Evolutionary conservation across 2,888 invertebrate species (phyloP).

Genomic region (Sinelater perroti): DNA sequence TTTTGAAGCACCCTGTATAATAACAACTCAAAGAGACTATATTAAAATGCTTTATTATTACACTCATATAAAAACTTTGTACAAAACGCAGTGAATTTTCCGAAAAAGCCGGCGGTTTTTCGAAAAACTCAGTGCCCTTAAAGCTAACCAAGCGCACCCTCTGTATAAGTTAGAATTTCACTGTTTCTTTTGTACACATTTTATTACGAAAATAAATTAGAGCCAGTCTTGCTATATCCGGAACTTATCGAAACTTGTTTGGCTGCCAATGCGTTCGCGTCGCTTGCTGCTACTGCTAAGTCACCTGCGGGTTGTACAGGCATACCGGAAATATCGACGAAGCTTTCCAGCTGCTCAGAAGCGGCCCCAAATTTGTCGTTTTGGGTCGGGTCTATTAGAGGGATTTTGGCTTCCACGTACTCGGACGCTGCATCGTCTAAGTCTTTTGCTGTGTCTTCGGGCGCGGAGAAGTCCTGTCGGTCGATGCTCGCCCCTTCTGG

Average conservation of each 20-base stretch:
- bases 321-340: slow-evolving; percentile 49
- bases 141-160: slow-evolving; percentile 27
- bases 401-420: slow-evolving; percentile 48
- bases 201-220: slow-evolving; percentile 34
- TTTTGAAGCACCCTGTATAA: too few relatives aligned
- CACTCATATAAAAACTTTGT: slow-evolving; percentile 30
- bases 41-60: slow-evolving; percentile 23
- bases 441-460: slow-evolving; percentile 25
- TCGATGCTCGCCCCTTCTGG: slow-evolving; percentile 35
- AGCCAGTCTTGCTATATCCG: slow-evolving; percentile 53
- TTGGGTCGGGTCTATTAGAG: slow-evolving; percentile 47
- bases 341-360: slow-evolving; percentile 50
- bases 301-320: slow-evolving; percentile 42
- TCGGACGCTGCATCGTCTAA: slow-evolving; percentile 48
- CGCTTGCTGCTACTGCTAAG: slow-evolving; percentile 44
- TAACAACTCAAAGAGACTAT: too few relatives aligned
- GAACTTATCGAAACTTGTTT: slow-evolving; percentile 45
- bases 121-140: slow-evolving; percentile 29
- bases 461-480: neutral
- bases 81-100: slow-evolving; percentile 34
- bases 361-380: slow-evolving; percentile 47
- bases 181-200: slow-evolving; percentile 16
- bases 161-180: slow-evolving; percentile 26
- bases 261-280: slow-evolving; percentile 7
- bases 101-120: slow-evolving; percentile 30